Percentiles rank a stretch among this genome's conserved stretches.
phyloP scores from a whole-genome alignment of 2,113 vertebrate species.

The Pelusios castaneus region DNA sequence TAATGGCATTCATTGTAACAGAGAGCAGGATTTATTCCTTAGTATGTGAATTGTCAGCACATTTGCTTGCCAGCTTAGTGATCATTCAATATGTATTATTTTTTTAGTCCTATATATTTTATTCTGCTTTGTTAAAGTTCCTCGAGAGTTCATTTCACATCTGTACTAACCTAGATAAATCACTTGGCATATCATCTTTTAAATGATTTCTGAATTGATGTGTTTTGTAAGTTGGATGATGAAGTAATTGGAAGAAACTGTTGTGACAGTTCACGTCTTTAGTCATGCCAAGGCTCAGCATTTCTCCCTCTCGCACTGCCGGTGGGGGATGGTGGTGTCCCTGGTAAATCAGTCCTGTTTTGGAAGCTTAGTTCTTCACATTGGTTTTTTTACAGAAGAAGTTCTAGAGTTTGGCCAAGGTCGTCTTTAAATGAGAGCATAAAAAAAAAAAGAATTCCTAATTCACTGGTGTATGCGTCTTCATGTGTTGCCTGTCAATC shows the following conservation, averaged over 20 bases:
- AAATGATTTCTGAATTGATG: not conserved
- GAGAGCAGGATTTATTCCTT: not conserved
- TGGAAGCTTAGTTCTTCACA: too few species aligned
- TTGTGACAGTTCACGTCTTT: not conserved
- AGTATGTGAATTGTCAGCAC: fast-evolving
- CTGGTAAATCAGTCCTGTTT: too few species aligned
- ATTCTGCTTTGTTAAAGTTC: not conserved
- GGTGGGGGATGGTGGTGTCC: too few species aligned
- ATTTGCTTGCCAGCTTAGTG: not conserved
- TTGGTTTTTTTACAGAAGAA: too few species aligned
- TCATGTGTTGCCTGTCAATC: too few species aligned
- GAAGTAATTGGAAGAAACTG: not conserved
- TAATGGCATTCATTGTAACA: not conserved
- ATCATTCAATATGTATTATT: not conserved
- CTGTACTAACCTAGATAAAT: not conserved
- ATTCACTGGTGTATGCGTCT: too few species aligned
- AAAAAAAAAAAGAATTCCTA: too few species aligned
- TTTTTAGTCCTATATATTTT: not conserved
- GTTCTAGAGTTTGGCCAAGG: too few species aligned
- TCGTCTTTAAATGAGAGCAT: too few species aligned
- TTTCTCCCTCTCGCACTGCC: not conserved
- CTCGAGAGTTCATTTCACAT: not conserved
- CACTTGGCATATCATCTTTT: not conserved
- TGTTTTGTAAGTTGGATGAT: not conserved
- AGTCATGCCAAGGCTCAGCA: not conserved